Conservation (phyloP, 2,113 vertebrate species). For the Thomomys bottae region DNA sequence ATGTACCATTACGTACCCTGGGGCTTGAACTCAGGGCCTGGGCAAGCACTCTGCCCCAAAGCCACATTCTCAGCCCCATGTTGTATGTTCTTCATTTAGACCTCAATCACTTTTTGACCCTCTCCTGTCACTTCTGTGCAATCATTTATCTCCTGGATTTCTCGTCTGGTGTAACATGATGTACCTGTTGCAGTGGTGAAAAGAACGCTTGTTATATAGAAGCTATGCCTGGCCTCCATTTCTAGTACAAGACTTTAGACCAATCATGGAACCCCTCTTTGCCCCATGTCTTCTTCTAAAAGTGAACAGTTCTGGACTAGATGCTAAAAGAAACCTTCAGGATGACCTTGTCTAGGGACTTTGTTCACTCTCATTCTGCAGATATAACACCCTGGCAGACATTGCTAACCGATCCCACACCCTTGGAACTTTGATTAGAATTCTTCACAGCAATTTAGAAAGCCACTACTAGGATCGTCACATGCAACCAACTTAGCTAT, state of each 20-base stretch:
- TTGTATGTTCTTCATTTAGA: neutral
- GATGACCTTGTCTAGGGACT: neutral
- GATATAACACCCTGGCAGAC: neutral
- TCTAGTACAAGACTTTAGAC: neutral
- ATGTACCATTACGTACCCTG: too few species aligned
- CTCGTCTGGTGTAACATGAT: neutral
- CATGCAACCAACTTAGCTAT: neutral
- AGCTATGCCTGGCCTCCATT: neutral
- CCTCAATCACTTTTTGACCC: neutral
- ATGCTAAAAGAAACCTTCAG: neutral
- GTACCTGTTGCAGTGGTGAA: neutral
- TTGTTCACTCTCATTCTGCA: neutral
- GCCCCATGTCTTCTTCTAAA: conserved; percentile 23
- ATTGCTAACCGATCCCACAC: conserved; percentile 13
- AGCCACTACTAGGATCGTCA: neutral
- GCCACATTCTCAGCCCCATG: too few species aligned
- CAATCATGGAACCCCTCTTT: neutral
- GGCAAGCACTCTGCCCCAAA: too few species aligned
- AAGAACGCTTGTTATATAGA: neutral
- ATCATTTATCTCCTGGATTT: neutral
- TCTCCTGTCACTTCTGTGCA: neutral
- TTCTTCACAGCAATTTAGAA: neutral
- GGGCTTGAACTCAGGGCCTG: too few species aligned
- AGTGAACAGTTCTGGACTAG: neutral
- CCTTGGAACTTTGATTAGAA: neutral